Conservation (phyloP, 2,888 invertebrate genomes). For the Cosmopolites sordidus region DNA sequence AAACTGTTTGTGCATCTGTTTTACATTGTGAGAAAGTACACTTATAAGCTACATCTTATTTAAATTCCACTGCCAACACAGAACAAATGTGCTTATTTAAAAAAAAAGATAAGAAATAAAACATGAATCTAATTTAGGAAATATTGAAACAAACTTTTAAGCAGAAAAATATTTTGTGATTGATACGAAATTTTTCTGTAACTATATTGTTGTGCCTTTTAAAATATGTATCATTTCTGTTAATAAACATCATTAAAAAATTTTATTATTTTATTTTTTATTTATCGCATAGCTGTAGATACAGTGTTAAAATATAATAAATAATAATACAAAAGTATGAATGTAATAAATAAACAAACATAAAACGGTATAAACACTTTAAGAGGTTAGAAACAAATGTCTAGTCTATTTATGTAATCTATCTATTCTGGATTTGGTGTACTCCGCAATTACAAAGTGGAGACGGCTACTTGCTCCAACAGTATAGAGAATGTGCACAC, state of each 20-base stretch:
- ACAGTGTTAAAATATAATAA: too few relatives aligned
- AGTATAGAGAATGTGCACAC: too few relatives aligned
- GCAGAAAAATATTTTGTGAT: neutral
- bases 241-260: conserved; percentile 19
- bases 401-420: too few relatives aligned
- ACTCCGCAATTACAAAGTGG: too few relatives aligned
- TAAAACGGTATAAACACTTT: too few relatives aligned
- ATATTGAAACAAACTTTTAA: neutral
- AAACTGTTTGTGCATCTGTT: neutral
- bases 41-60: neutral
- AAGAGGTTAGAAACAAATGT: too few relatives aligned
- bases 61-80: conserved; percentile 10
- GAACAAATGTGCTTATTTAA: conserved; percentile 5
- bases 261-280: neutral
- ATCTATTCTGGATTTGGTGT: too few relatives aligned
- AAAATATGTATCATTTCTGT: conserved; percentile 24
- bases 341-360: too few relatives aligned
- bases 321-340: too few relatives aligned
- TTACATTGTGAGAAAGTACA: neutral
- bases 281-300: too few relatives aligned
- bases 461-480: too few relatives aligned
- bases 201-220: conserved; percentile 24
- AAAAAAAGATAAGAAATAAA: neutral
- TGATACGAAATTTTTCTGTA: neutral
- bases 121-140: neutral